Base-by-base conservation (phyloP, 2,888 invertebrate species). In the Spilosoma lubricipeda region DNA sequence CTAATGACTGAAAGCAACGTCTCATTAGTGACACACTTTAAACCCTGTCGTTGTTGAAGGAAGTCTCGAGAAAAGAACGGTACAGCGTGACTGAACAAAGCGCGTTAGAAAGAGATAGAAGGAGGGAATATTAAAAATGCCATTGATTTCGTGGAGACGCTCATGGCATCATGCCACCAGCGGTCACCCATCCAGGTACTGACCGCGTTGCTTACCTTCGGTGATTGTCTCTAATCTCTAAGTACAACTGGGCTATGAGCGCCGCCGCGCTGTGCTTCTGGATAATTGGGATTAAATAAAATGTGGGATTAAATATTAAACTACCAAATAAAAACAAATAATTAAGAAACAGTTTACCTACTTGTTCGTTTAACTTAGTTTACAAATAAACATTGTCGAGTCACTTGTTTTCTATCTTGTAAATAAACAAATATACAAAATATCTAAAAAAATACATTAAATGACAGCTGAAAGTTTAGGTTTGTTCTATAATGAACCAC, bases 11-110 rank as follows among this genome's bases (percentile, higher is more conserved):
- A 85, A 78, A 82, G 77, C 77, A 71, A 70, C 78, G 80, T 77
- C 83, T 86, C 85, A 86, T 86, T 85, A 86, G 80, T 80, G 78
- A 79, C 81, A 82, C 81, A 80, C 82, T 85, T 85, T 80, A 72
- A 70, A 45, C 67, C 76, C 72, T 45, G 66, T 71, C 72, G 64
- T 69, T 64, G 70, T 66, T 65, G 67, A 59, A 33, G 42, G 56
- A 64, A 64, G 70, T 23, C 30, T 42, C 27, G 42, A 20, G 20
- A 63, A 56, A 63, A 63, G 42, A 70, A 69, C 13, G 63, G 33
- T 15, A 52, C 36, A 33, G 36, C 23, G 33, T 33, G 52, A 33
- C 0, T 23, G 23, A 69, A 33, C 15, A 13, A 45, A 9, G 11
- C 59, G 30, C 27, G 36, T 15, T 63, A 23, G 15, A 36, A 27